A percentile compares a stretch with the other conserved stretches of the same genome.
Conservation (phyloP, 2,113 vertebrate species). For the Daphoenositta chrysoptera region DNA sequence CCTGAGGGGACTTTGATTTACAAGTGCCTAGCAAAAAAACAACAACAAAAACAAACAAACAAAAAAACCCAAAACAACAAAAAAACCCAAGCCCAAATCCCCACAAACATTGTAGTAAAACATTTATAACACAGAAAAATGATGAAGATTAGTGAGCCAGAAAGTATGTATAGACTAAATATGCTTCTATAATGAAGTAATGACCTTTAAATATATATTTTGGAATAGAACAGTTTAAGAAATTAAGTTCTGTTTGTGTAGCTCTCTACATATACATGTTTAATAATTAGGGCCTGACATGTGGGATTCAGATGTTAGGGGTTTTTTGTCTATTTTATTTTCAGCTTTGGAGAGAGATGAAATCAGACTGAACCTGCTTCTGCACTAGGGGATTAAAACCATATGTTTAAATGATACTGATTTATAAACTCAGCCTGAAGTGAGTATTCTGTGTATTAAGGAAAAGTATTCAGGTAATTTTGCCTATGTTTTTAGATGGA, state of each 20-base stretch:
- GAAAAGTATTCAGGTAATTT: background rate
- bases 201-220: background rate
- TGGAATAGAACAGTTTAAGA: background rate
- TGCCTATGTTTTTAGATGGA: background rate
- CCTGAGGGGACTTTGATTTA: background rate
- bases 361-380: background rate
- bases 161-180: background rate
- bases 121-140: background rate
- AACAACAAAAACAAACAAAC: background rate
- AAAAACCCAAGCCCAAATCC: background rate
- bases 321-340: background rate
- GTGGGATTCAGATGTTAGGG: background rate
- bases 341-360: background rate
- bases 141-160: background rate
- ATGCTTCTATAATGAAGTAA: background rate
- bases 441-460: background rate
- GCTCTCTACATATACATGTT: background rate
- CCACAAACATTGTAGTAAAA: background rate
- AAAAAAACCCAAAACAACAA: background rate
- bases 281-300: background rate
- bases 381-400: background rate
- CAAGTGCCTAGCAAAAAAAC: background rate
- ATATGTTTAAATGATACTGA: background rate
- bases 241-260: background rate
- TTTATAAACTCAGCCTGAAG: background rate